Base-by-base conservation (phyloP, 1,140 invertebrate species). In the Mamestra configurata region DNA sequence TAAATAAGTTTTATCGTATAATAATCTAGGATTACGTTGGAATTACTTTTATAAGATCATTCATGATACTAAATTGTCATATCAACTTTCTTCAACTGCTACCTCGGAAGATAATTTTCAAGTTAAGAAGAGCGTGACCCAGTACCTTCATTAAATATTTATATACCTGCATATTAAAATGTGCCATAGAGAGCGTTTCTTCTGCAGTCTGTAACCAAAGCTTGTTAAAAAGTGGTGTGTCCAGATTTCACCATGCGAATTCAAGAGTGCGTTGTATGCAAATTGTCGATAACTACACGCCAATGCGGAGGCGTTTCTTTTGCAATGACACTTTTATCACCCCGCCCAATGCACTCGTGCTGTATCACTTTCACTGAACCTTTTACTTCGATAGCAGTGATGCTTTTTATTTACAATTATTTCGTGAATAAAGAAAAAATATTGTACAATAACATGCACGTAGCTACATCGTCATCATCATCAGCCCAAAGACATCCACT, bases 221-320 rank as follows among this genome's bases (percentile, higher is more conserved):
- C 46, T 64, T 46, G 18, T 55, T 88, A 81, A 85, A 89, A 88
- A 85, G 81, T 82, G 57, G 84, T 81, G 70, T 55, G 71, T 78
- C 81, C 37, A 83, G 82, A 84, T 90, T 89, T 91, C 86, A 85
- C 87, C 79, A 71, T 59, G 80, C 88, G 81, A 86, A 89, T 89
- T 84, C 80, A 83, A 76, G 79, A 79, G 82, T 82, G 83, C 76
- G 84, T 86, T 88, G 88, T 92, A 90, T 90, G 89, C 82, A 88
- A 90, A 92, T 89, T 80, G 53, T 55, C 77, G 70, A 73, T 79
- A 55, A 61, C 66, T 55, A 53, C 70, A 61, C 46, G 61, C 66
- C 79, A 76, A 80, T 84, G 70, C 78, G 84, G 71, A 87, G 88
- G 87, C 86, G 86, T 89, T 85, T 79, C 81, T 82, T 81, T 82